Evolutionary conservation across 1,140 invertebrate species (phyloP).

Genomic region (Bombus superbus): DNA sequence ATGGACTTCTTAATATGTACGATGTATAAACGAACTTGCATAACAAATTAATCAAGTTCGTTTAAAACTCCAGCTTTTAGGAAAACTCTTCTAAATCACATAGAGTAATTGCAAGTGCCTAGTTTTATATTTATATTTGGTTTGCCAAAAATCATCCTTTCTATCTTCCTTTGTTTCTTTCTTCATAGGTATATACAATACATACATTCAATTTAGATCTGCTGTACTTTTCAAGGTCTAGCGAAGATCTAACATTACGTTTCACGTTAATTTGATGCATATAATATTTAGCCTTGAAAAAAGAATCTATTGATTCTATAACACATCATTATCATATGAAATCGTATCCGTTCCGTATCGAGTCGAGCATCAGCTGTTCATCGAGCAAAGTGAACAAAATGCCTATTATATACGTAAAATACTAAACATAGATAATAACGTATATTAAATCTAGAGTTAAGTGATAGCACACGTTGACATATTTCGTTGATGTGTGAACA

Average conservation of each 20-base stretch:
- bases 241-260: background rate
- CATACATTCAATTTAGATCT: background rate
- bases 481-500: background rate
- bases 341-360: background rate
- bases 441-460: slow-evolving; percentile 7
- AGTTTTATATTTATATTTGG: background rate
- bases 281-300: background rate
- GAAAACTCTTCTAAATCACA: background rate
- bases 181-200: background rate
- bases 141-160: background rate
- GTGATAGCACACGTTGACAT: background rate
- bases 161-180: background rate
- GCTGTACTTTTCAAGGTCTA: background rate
- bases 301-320: background rate
- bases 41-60: background rate
- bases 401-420: background rate
- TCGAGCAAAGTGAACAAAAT: slow-evolving; percentile 14
- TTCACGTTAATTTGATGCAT: background rate
- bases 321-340: background rate
- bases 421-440: slow-evolving; percentile 11
- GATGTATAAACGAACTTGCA: background rate
- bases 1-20: background rate
- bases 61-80: background rate
- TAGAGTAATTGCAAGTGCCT: background rate
- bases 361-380: background rate